phyloP scores from a whole-genome alignment of 2,797 vertebrate genomes.

The Nannoperca australis region DNA sequence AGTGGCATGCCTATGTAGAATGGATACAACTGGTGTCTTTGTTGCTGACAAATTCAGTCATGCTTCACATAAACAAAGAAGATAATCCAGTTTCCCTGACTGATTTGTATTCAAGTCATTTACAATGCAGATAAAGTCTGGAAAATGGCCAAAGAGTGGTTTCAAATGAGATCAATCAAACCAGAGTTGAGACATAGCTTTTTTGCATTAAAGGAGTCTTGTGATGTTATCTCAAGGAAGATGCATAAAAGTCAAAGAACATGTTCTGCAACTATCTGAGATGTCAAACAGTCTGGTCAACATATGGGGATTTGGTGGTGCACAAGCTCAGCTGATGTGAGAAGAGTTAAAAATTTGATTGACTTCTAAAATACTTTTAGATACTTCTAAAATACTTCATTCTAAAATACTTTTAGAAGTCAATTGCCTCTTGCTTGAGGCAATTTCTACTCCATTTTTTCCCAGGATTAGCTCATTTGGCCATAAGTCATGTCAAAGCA shows the following conservation, averaged over 20 bases:
- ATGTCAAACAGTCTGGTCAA: neutral
- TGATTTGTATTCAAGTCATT: neutral
- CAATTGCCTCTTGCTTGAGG: no score
- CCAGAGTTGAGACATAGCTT: neutral
- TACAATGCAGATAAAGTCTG: neutral
- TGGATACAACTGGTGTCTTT: conserved; percentile 21
- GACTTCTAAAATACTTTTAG: no score
- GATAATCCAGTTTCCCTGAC: conserved; percentile 15
- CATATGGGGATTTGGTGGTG: neutral
- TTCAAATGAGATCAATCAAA: neutral
- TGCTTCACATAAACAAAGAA: conserved; percentile 4
- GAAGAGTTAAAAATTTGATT: no score
- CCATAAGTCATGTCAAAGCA: conserved; percentile 28
- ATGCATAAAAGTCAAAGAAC: neutral
- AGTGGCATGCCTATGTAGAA: neutral
- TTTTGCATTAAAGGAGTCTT: neutral
- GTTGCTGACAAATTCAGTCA: conserved; percentile 1
- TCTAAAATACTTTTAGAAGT: no score
- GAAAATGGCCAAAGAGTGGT: neutral
- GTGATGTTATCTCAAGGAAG: neutral
- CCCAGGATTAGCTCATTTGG: neutral
- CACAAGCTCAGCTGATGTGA: neutral
- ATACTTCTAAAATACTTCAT: no score
- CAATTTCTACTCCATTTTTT: neutral
- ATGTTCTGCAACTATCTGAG: neutral